Conservation (phyloP, 2,888 invertebrate genomes). For the Trissolcus brochymenae region DNA sequence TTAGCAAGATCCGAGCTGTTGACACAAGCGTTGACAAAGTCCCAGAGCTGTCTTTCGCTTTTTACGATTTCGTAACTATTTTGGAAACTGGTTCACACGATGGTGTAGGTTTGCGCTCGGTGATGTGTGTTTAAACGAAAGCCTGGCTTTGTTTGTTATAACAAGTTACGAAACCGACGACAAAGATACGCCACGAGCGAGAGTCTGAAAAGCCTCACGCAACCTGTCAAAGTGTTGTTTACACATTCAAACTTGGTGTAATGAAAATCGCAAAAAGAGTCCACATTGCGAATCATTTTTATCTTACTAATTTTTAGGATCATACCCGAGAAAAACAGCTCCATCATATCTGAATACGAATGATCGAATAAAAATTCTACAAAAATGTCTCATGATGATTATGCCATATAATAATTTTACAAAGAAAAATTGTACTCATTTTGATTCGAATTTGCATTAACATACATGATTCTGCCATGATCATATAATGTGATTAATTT, state of each 20-base stretch:
- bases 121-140: conserved; percentile 28
- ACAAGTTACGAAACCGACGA: conserved; percentile 44
- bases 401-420: too few relatives aligned
- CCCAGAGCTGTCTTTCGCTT: conserved; percentile 62
- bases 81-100: conserved; percentile 40
- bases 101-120: conserved; percentile 13
- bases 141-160: conserved; percentile 39
- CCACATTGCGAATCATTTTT: too few relatives aligned
- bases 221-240: conserved; percentile 4
- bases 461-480: too few relatives aligned
- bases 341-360: background rate
- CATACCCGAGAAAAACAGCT: background rate
- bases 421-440: too few relatives aligned
- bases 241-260: conserved; percentile 6
- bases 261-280: conserved; percentile 2
- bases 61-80: conserved; percentile 67
- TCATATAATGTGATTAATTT: too few relatives aligned
- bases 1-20: conserved; percentile 70
- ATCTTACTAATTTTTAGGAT: too few relatives aligned
- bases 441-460: too few relatives aligned
- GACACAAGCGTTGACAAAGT: conserved; percentile 76
- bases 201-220: background rate
- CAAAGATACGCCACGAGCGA: conserved; percentile 21
- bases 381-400: too few relatives aligned
- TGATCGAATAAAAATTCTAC: too few relatives aligned